phyloP scores from a whole-genome alignment of 2,797 vertebrate species.

The Pristis pectinata region DNA sequence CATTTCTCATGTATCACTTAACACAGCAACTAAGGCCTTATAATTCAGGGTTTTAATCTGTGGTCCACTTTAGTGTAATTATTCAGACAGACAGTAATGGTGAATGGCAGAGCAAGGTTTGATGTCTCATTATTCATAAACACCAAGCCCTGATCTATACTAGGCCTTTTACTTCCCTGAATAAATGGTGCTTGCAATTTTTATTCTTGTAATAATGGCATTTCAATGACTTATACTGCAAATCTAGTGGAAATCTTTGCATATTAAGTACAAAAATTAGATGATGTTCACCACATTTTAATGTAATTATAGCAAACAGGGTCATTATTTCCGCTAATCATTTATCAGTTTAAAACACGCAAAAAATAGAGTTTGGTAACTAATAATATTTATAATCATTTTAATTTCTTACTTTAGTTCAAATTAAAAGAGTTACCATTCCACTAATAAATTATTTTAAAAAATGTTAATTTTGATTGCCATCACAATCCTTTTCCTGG shows the following conservation, averaged over 20 bases:
- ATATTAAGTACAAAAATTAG: slow-evolving; percentile 99
- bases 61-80: slow-evolving; percentile 31
- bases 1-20: slow-evolving; percentile 46
- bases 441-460: not conserved
- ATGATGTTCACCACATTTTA: slow-evolving; percentile 99
- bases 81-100: slow-evolving; percentile 43
- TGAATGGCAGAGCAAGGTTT: slow-evolving; percentile 56
- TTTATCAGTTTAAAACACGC: slow-evolving; percentile 86
- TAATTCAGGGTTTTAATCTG: slow-evolving; percentile 33
- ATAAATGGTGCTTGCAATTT: slow-evolving; percentile 99
- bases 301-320: slow-evolving; percentile 99
- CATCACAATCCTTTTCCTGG: not conserved
- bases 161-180: slow-evolving; percentile 87
- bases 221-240: slow-evolving; percentile 99
- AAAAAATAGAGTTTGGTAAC: slow-evolving; percentile 74
- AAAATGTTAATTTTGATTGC: not conserved
- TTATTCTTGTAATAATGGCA: slow-evolving; percentile 99
- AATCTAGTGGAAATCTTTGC: slow-evolving; percentile 99
- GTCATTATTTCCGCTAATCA: slow-evolving; percentile 99
- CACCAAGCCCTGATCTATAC: slow-evolving; percentile 88
- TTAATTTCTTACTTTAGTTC: slow-evolving; percentile 46
- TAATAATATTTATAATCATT: slow-evolving; percentile 62
- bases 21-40: slow-evolving; percentile 37
- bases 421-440: slow-evolving; percentile 18
- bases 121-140: slow-evolving; percentile 88